A percentile compares a stretch with the other conserved stretches of the same genome.
These are phyloP conservation scores for Bombus pyrosoma DNA, from an alignment of 1,140 invertebrate genomes.

Conservation along the genomic window DNA sequence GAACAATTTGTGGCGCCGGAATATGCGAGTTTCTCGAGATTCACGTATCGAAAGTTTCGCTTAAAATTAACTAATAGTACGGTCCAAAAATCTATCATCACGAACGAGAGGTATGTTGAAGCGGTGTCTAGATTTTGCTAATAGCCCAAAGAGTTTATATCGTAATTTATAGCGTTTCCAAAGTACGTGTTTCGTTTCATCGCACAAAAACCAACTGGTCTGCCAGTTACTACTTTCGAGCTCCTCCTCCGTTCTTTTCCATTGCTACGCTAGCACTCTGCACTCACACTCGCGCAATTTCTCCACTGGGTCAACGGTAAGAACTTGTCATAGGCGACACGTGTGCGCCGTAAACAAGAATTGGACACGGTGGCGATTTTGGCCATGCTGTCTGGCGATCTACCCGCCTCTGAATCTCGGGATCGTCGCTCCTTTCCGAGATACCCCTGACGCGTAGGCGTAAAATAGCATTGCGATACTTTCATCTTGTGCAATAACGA, in stretches of 20 bases:
- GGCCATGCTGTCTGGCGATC: neutral
- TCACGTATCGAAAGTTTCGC: neutral
- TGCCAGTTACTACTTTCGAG: too few species aligned
- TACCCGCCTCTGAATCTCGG: too few species aligned
- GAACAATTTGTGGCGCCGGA: neutral
- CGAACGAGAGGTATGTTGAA: neutral
- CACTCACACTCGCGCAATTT: neutral
- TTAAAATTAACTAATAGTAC: neutral
- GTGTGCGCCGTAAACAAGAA: neutral
- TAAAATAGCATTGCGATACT: slow-evolving; percentile 20
- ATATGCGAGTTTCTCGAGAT: neutral
- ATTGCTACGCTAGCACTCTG: too few species aligned
- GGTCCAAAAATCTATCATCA: slow-evolving; percentile 4
- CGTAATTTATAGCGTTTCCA: too few species aligned
- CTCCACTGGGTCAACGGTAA: too few species aligned
- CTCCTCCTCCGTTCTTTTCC: too few species aligned
- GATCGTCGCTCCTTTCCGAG: neutral
- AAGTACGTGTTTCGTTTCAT: too few species aligned
- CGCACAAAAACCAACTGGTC: too few species aligned
- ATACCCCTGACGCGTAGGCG: slow-evolving; percentile 1
- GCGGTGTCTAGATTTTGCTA: too few species aligned
- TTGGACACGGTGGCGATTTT: neutral
- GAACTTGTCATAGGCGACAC: neutral
- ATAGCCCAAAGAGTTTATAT: too few species aligned
- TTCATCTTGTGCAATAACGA: slow-evolving; percentile 41